Conservation (phyloP, 2,113 vertebrate genomes). For the Xenopus tropicalis region DNA sequence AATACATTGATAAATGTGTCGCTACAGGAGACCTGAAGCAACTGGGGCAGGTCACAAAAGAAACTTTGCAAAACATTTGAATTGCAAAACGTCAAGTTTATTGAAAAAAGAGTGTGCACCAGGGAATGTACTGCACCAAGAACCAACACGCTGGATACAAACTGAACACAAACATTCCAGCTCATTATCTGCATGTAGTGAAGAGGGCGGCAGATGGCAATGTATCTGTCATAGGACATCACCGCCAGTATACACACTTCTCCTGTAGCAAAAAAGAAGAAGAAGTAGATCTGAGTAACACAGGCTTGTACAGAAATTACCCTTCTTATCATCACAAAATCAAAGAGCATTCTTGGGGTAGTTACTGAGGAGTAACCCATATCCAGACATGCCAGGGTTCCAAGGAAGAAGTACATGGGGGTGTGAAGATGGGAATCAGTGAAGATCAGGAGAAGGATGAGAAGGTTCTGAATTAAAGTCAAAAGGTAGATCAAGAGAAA, state of each 20-base stretch:
- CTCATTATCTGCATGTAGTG: conserved; percentile 34
- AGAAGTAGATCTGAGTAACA: not conserved
- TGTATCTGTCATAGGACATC: conserved; percentile 45
- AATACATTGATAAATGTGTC: conserved; percentile 46
- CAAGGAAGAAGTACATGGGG: conserved; percentile 12
- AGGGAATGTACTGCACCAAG: conserved; percentile 51
- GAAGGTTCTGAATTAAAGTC: not conserved
- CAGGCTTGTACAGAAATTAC: not conserved
- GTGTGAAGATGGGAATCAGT: not conserved
- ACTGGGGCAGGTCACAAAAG: conserved; percentile 52
- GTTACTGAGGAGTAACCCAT: not conserved
- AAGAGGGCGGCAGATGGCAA: too few species aligned
- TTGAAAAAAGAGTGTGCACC: conserved; percentile 49
- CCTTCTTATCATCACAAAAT: not conserved
- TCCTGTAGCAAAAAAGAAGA: conserved; percentile 6
- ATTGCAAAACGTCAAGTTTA: conserved; percentile 53
- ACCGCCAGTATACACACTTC: conserved; percentile 44
- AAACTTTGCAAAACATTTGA: conserved; percentile 53
- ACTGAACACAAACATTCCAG: conserved; percentile 23
- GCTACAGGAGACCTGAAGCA: conserved; percentile 22
- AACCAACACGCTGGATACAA: too few species aligned
- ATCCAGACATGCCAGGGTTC: conserved; percentile 7
- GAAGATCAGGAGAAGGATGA: not conserved
- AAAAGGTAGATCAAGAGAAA: too few species aligned
- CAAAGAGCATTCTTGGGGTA: conserved; percentile 1